Percentiles rank a stretch among this genome's conserved stretches.
phyloP scores from a whole-genome alignment of 2,888 invertebrate genomes.

The Leptogaster cylindrica region DNA sequence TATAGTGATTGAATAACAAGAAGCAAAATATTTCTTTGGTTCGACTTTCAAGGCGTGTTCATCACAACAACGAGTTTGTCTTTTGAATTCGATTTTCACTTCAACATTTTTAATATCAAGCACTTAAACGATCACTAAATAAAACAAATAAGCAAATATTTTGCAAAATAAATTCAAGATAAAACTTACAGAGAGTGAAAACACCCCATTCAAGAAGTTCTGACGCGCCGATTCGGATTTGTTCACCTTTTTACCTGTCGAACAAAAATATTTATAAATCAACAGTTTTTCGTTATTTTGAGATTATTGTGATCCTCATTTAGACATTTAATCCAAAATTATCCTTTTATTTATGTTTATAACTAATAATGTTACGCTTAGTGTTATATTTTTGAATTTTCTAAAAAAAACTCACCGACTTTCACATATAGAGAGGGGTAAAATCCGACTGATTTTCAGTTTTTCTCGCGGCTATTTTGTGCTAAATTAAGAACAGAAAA shows the following conservation, averaged over 20 bases:
- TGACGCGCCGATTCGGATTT: slow-evolving; percentile 3
- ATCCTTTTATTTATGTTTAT: slow-evolving; percentile 47
- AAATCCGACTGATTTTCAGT: slow-evolving; percentile 46
- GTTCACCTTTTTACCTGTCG: slow-evolving; percentile 18
- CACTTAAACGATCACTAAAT: background rate
- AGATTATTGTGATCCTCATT: slow-evolving; percentile 31
- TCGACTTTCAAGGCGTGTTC: too few relatives aligned
- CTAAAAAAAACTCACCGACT: slow-evolving; percentile 46
- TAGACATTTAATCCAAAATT: slow-evolving; percentile 44
- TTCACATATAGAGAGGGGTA: slow-evolving; percentile 47
- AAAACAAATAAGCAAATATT: slow-evolving; percentile 1
- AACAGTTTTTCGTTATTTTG: slow-evolving; percentile 23
- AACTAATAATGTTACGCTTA: slow-evolving; percentile 44
- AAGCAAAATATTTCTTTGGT: too few relatives aligned
- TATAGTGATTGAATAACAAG: too few relatives aligned
- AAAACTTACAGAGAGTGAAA: slow-evolving; percentile 6
- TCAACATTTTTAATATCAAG: too few relatives aligned
- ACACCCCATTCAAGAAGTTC: slow-evolving; percentile 16
- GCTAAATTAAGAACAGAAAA: slow-evolving; percentile 47
- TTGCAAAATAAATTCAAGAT: slow-evolving; percentile 12
- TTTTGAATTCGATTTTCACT: too few relatives aligned
- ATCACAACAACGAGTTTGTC: too few relatives aligned
- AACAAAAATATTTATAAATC: slow-evolving; percentile 22
- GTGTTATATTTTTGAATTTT: slow-evolving; percentile 46
- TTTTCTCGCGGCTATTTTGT: slow-evolving; percentile 44